Base-by-base conservation (phyloP, 2,113 vertebrate genomes). In the Poeciliopsis turrubarensis region DNA sequence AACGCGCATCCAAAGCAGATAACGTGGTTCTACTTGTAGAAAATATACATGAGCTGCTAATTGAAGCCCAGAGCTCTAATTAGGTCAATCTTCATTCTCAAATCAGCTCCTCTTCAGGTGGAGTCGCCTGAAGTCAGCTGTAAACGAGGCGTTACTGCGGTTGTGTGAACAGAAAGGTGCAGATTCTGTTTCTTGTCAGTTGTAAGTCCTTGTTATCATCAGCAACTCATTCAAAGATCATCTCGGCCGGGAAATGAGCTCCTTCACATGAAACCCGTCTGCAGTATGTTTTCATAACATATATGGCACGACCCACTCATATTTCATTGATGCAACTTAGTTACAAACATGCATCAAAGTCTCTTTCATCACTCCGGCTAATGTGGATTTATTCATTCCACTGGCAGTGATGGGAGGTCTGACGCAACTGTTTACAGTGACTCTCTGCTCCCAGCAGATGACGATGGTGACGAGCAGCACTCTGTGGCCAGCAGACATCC, bases 381-480 rank as follows among this genome's bases (percentile, higher is more conserved):
- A 94, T 94, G 89, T 93, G 92, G 92, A 94, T 95, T 91, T 94
- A 91, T 94, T 88, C 87, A 84, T 70, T 74, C 74, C 70, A 31
- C 89, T 78, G 90, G 90, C 89, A 85, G 85, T 87, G 88, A 89
- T 75, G 89, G 90, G 90, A 76, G 32, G 75, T 69, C 89, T 93
- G 92, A 93, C 78, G 90, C 91, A 87, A 92, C 87, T 89, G 91
- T 93, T 93, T 93, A 91, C 89, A 81, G 79, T 78, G 81, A 81
- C 85, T 87, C 60, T 61, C 47, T 68, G 80, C 84, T 76, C 80
- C 75, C 79, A 73, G 77, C 72, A 63, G 72, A 82, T 87, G 89
- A 88, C 73, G 31, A 83, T 78, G 85, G 87, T 79, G 85, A 83
- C 63, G 64, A 73, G 75, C 68, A 15, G 22, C 60, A 39, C 78